Percentiles rank a stretch among this genome's conserved stretches.
Conservation (phyloP, 2,888 invertebrate species). For the Tenthredo mesomela region DNA sequence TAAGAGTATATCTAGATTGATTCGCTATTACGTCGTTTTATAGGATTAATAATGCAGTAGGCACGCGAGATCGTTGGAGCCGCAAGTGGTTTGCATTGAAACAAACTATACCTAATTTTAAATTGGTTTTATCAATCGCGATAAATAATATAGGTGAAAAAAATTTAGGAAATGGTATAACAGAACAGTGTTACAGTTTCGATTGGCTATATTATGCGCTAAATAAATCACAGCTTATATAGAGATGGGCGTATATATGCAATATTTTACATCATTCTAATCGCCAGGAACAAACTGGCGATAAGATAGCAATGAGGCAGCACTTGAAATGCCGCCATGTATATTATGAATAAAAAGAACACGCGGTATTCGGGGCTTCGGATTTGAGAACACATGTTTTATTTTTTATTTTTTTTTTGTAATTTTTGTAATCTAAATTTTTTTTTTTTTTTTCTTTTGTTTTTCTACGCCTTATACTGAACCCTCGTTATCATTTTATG, state of each 20-base stretch:
- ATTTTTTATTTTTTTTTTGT: not conserved
- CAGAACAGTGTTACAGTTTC: not conserved
- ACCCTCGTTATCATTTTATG: not conserved
- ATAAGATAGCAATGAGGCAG: not conserved
- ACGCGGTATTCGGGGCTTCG: not conserved
- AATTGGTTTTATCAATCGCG: not conserved
- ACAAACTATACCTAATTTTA: not conserved
- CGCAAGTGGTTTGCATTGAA: not conserved
- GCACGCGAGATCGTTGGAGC: not conserved
- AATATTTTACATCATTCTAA: not conserved
- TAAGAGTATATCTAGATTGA: not conserved
- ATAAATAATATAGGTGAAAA: not conserved
- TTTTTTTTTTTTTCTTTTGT: not conserved
- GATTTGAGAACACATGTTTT: too few relatives aligned
- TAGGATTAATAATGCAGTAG: not conserved
- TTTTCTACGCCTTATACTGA: not conserved
- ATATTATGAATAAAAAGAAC: not conserved
- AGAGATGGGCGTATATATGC: conserved; percentile 19
- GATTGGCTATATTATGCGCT: not conserved
- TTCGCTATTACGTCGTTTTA: not conserved
- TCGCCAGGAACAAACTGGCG: not conserved
- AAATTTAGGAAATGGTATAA: not conserved
- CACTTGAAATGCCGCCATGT: not conserved
- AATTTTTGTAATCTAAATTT: not conserved
- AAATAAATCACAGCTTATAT: not conserved